Percentiles rank a stretch among this genome's conserved stretches.
Conservation (phyloP, 2,888 invertebrate genomes). For the Chaetoderma sp. region DNA sequence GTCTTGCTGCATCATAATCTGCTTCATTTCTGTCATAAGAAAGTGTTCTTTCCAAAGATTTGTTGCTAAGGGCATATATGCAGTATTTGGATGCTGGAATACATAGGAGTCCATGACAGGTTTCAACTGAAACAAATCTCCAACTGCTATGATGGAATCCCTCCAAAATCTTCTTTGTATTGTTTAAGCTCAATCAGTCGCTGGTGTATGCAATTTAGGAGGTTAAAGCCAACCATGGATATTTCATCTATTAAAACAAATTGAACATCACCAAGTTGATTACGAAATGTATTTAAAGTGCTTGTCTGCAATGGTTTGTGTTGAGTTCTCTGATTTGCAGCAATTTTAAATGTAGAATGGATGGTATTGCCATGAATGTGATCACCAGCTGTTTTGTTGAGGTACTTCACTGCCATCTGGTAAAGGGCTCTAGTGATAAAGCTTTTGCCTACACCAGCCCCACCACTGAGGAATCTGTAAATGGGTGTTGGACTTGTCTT, state of each 20-base stretch:
- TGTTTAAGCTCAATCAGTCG: conserved; percentile 31
- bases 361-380: conserved; percentile 28
- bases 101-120: conserved; percentile 33
- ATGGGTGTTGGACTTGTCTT: conserved; percentile 31
- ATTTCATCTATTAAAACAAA: conserved; percentile 39
- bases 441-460: conserved; percentile 42
- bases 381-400: conserved; percentile 30
- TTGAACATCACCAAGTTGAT: conserved; percentile 12
- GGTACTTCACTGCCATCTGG: conserved; percentile 30
- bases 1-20: conserved; percentile 40
- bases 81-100: conserved; percentile 19
- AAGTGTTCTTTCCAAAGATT: conserved; percentile 38
- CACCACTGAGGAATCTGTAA: conserved; percentile 35
- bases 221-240: conserved; percentile 34
- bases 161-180: conserved; percentile 28
- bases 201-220: conserved; percentile 28
- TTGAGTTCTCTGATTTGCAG: conserved; percentile 17
- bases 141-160: conserved; percentile 33
- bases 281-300: conserved; percentile 8
- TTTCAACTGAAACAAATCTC: conserved; percentile 36
- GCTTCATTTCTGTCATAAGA: conserved; percentile 33
- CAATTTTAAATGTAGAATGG: conserved; percentile 21
- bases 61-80: conserved; percentile 28
- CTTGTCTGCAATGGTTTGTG: conserved; percentile 15
- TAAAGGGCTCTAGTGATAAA: conserved; percentile 36